Base-by-base conservation (phyloP, 2,113 vertebrate genomes). In the Cyprinodon variegatus region DNA sequence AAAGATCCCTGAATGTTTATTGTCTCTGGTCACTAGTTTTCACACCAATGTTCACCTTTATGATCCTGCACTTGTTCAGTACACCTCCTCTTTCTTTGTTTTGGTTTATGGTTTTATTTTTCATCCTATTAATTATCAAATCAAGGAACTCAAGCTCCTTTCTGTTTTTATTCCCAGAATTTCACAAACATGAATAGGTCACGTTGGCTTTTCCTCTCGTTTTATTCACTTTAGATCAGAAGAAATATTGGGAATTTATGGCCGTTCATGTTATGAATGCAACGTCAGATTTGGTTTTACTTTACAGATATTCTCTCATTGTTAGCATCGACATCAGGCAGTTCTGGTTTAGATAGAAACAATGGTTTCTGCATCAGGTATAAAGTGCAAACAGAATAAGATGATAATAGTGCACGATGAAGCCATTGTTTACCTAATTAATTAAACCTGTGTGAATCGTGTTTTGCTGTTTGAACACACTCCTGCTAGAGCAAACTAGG, bases 171-270 rank as follows among this genome's bases (percentile, higher is more conserved):
- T n/a, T 43, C 17, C 20, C 22, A 40, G 10, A 65, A 71, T 74
- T 36, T 50, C 20, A 15, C 40, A 39, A n/a, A 70, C 6, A 15
- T 13, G 39, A 41, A 71, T 76, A 46, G 77, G 68, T 20, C 70
- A 57, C 68, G 60, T 72, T 29, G 5, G 3, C 8, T 60, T 65
- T 43, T 83, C 69, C 40, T 61, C 45, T 61, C 14, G 4, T 80
- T 76, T 86, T 86, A 82, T 14, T 45, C 65, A 89, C 88, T 90
- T 87, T 82, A 80, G 83, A 89, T 80, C 86, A 86, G 90, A 88
- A 64, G 82, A 68, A 79, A 57, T 60, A 13, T 68, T 71, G 72
- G 60, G 63, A 41, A 66, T 61, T 40, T 57, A 48, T 29, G 29
- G 29, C 29, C 38, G 68, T 11, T 74, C 43, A 4, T 61, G 40